These are phyloP conservation scores for Molorchus minor DNA, from an alignment of 2,888 invertebrate species.

Conservation along the genomic window DNA sequence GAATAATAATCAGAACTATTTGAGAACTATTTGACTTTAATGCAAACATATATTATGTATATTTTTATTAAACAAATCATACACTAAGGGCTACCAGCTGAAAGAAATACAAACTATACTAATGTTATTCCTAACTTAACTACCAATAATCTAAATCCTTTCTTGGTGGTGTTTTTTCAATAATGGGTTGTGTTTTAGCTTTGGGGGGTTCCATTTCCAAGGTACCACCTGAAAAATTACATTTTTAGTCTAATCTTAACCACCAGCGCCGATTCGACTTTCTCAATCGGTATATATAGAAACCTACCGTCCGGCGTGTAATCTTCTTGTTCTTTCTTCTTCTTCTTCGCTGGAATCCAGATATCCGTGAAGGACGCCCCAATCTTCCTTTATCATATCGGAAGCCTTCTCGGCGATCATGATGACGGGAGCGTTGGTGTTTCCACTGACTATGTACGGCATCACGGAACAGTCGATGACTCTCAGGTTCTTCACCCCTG, in stretches of 20 bases:
- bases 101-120: no score
- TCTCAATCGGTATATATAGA: no score
- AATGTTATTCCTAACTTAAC: no score
- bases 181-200: constrained; percentile 1
- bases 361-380: constrained; percentile 57
- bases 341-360: constrained; percentile 30
- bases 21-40: no score
- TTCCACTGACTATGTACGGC: constrained; percentile 81
- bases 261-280: no score
- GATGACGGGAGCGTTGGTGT: constrained; percentile 83
- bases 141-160: constrained; percentile 26
- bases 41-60: not conserved
- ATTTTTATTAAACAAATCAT: not conserved
- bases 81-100: no score
- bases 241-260: constrained; percentile 3
- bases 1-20: no score
- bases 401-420: constrained; percentile 88
- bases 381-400: constrained; percentile 83
- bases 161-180: constrained; percentile 23
- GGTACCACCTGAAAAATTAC: not conserved
- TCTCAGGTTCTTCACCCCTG: constrained; percentile 72
- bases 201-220: not conserved
- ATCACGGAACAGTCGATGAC: constrained; percentile 86
- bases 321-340: no score
- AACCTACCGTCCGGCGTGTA: no score